Evolutionary conservation across 2,888 invertebrate genomes (phyloP).

Genomic region (Drosophila niveifrons): DNA sequence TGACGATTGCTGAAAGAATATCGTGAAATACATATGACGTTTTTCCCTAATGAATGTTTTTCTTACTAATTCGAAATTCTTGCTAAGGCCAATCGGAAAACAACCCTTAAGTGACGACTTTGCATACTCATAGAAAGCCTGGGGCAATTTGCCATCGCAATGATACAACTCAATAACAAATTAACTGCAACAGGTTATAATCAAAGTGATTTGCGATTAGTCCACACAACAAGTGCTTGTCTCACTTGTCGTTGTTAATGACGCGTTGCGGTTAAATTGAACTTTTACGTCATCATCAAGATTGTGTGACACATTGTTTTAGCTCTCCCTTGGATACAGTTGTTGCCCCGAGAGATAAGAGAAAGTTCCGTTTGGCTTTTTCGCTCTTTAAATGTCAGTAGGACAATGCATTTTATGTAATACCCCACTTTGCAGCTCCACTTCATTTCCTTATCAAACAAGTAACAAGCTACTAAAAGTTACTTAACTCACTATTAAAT

Average conservation of each 20-base stretch:
- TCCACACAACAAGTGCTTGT: conserved; percentile 8
- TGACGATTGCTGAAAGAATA: background rate
- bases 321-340: conserved; percentile 4
- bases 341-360: conserved; percentile 6
- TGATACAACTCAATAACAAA: conserved; percentile 29
- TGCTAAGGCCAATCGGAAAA: background rate
- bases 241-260: conserved; percentile 10
- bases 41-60: background rate
- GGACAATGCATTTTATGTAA: background rate
- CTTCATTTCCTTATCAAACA: background rate
- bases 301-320: conserved; percentile 34
- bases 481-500: background rate
- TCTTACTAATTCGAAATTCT: conserved; percentile 1
- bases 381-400: background rate
- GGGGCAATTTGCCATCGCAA: conserved; percentile 5
- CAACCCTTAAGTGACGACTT: background rate
- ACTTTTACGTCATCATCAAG: conserved; percentile 43
- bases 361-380: background rate
- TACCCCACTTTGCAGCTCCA: background rate
- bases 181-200: conserved; percentile 37
- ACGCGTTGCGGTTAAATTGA: conserved; percentile 24
- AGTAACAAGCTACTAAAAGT: background rate
- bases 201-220: conserved; percentile 16
- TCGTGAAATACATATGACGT: background rate
- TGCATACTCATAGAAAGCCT: background rate